Conservation (phyloP, 2,113 vertebrate genomes). For the Vireo altiloquus region DNA sequence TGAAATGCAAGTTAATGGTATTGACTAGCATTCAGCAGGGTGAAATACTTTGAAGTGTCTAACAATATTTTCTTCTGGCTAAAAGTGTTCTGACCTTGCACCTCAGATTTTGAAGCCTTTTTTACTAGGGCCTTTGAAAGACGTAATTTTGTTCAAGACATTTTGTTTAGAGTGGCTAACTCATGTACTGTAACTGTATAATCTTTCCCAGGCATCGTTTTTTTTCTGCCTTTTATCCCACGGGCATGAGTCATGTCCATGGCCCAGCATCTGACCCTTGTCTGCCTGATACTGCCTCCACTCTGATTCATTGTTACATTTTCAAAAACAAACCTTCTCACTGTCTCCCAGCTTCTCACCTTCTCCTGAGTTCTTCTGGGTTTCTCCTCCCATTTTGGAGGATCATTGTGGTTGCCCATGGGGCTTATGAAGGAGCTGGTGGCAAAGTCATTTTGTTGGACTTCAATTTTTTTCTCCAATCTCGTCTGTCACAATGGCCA, state of each 20-base stretch:
- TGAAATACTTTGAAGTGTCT: not conserved
- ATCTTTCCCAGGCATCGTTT: not conserved
- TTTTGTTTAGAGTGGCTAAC: not conserved
- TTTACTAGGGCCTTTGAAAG: not conserved
- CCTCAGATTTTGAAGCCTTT: not conserved
- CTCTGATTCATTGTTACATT: not conserved
- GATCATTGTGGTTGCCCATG: accelerated
- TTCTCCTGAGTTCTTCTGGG: not conserved
- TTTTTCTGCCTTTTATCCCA: not conserved
- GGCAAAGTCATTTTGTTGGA: not conserved
- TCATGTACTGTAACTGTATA: not conserved
- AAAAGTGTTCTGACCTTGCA: not conserved
- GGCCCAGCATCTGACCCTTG: not conserved
- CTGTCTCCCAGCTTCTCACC: not conserved
- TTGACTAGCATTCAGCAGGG: not conserved
- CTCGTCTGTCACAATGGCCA: not conserved
- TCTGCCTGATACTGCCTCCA: not conserved
- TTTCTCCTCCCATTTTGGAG: not conserved
- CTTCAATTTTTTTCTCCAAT: not conserved
- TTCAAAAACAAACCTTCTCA: not conserved
- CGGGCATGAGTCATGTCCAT: not conserved
- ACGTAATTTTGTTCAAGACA: not conserved
- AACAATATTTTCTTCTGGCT: not conserved
- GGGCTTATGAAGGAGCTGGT: not conserved
- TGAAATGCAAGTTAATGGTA: not conserved